Evolutionary conservation across 1,140 invertebrate genomes (phyloP).

Genomic region (Bombus impatiens): DNA sequence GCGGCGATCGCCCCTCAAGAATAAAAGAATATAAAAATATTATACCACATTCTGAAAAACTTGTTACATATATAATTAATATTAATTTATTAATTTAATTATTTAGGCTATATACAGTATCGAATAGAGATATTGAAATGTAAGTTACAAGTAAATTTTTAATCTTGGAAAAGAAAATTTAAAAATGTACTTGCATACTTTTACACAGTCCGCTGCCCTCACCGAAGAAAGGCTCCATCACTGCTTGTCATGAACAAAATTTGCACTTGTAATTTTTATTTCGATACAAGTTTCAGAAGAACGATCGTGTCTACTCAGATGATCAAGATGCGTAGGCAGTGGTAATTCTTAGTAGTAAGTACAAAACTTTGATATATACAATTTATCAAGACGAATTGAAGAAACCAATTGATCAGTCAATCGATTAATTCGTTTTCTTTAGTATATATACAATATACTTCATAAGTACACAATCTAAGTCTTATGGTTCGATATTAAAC

Average conservation of each 20-base stretch:
- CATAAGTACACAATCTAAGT: not conserved
- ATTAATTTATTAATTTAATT: no score
- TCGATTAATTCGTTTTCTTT: not conserved
- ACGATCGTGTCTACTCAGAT: not conserved
- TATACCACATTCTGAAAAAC: no score
- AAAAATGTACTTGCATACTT: not conserved
- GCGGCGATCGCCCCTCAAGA: no score
- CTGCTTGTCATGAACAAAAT: not conserved
- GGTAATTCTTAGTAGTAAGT: not conserved
- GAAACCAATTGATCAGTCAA: not conserved
- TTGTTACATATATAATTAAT: no score
- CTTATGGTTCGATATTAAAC: not conserved
- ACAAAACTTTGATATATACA: not conserved
- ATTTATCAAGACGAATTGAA: not conserved
- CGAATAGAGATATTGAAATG: no score
- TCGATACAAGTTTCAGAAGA: no score
- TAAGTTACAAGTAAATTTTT: no score
- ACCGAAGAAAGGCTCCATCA: no score
- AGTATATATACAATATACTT: not conserved
- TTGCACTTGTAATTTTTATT: not conserved
- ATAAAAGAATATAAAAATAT: no score
- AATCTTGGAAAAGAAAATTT: no score
- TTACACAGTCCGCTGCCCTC: no score
- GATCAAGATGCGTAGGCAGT: not conserved
- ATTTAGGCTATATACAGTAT: no score